Conservation (phyloP, 2,113 vertebrate species). For the Hyaena hyaena region DNA sequence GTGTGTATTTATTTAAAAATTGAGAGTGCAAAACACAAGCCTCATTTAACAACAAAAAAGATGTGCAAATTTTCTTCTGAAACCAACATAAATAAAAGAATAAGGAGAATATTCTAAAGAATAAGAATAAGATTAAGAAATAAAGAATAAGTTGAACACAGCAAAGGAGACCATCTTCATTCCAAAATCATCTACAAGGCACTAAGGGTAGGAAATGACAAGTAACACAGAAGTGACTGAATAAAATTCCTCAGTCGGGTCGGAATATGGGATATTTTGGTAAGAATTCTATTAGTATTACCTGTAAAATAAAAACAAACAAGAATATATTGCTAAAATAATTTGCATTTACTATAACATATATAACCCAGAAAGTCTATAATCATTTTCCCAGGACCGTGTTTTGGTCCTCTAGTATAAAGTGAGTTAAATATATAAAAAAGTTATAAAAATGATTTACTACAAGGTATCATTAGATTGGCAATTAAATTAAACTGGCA, state of each 20-base stretch:
- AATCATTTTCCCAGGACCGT: background rate
- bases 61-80: constrained; percentile 96
- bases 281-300: constrained; percentile 99
- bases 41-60: constrained; percentile 86
- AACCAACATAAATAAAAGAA: constrained; percentile 85
- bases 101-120: constrained; percentile 84
- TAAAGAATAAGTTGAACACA: constrained; percentile 86
- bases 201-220: constrained; percentile 97
- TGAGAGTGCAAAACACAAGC: constrained; percentile 92
- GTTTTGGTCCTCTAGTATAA: constrained; percentile 1
- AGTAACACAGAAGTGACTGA: constrained; percentile 87
- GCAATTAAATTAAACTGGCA: constrained; percentile 49
- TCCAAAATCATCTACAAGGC: constrained; percentile 98
- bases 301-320: constrained; percentile 88
- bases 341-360: constrained; percentile 46
- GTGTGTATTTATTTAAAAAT: constrained; percentile 84
- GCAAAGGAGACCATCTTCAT: constrained; percentile 92
- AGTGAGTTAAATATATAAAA: constrained; percentile 41
- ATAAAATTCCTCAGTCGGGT: constrained; percentile 94
- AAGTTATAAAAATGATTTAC: constrained; percentile 17
- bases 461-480: background rate
- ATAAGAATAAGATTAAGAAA: background rate
- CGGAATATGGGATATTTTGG: constrained; percentile 99
- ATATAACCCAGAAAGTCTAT: constrained; percentile 26
- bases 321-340: constrained; percentile 81